phyloP scores from a whole-genome alignment of 2,888 invertebrate genomes.

The Mythimna pallens region DNA sequence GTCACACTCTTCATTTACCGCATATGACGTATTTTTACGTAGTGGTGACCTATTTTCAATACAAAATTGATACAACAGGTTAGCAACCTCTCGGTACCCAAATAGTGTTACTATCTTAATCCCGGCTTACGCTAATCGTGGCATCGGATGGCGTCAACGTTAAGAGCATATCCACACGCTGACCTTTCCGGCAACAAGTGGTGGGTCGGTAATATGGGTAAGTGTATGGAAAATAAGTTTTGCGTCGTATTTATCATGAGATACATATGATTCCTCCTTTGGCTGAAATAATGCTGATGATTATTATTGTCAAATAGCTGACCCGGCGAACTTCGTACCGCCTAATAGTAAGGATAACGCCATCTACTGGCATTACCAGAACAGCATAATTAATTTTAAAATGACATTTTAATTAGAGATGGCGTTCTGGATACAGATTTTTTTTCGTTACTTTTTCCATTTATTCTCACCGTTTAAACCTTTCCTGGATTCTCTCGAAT shows the following conservation, averaged over 20 bases:
- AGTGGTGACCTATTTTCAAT: constrained; percentile 5
- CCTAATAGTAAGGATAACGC: too few relatives aligned
- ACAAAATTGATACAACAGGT: constrained; percentile 9
- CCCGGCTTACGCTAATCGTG: constrained; percentile 46
- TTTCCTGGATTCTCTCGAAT: too few relatives aligned
- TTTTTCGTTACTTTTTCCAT: too few relatives aligned
- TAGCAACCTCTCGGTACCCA: constrained; percentile 22
- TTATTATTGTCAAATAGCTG: too few relatives aligned
- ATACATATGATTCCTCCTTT: not conserved
- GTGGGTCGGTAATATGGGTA: constrained; percentile 8
- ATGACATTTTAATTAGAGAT: too few relatives aligned
- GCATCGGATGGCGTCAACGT: constrained; percentile 23
- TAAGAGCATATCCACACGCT: constrained; percentile 20
- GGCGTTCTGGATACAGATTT: too few relatives aligned
- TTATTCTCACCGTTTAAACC: too few relatives aligned
- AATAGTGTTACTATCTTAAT: constrained; percentile 40
- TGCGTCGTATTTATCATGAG: not conserved
- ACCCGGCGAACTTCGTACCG: too few relatives aligned
- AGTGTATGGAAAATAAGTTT: constrained; percentile 3
- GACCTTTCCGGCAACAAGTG: constrained; percentile 47
- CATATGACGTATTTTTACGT: not conserved
- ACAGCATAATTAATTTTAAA: too few relatives aligned
- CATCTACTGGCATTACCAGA: too few relatives aligned
- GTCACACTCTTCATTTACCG: not conserved
- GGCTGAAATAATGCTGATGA: too few relatives aligned